Conservation (phyloP, 2,888 invertebrate genomes). For the Folsomia manolachei region DNA sequence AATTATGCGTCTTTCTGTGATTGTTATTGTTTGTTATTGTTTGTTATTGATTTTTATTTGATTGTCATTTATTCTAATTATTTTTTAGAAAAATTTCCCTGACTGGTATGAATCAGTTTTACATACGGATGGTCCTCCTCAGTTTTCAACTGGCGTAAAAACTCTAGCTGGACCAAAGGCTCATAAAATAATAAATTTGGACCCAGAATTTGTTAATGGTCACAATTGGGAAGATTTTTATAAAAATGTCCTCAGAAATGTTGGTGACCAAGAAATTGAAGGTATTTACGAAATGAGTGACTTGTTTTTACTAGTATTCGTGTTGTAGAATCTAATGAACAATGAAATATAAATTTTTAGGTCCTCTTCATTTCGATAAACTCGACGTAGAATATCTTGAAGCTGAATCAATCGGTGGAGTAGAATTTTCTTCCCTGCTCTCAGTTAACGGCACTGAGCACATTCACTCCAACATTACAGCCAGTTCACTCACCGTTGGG, state of each 20-base stretch:
- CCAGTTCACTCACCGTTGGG: conserved; percentile 13
- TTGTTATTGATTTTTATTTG: too few species aligned
- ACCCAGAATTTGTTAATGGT: conserved; percentile 13
- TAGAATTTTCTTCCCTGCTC: conserved; percentile 26
- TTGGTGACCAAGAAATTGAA: conserved; percentile 33
- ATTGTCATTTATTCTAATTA: neutral
- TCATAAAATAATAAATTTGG: neutral
- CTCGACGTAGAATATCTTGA: conserved; percentile 22
- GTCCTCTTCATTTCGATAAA: conserved; percentile 13
- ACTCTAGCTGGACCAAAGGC: neutral
- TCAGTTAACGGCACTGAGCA: conserved; percentile 15
- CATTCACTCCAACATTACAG: conserved; percentile 17
- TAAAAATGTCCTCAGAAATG: conserved; percentile 27
- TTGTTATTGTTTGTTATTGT: too few species aligned
- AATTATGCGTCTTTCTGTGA: neutral
- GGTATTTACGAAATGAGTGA: too few species aligned
- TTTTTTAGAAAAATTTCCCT: conserved; percentile 28
- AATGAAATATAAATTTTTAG: conserved; percentile 5
- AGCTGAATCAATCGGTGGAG: conserved; percentile 28
- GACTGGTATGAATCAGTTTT: conserved; percentile 35
- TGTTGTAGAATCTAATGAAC: neutral
- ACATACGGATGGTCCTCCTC: conserved; percentile 1
- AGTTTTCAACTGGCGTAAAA: neutral
- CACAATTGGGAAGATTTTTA: conserved; percentile 39
- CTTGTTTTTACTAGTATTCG: too few species aligned